A percentile compares a stretch with the other conserved stretches of the same genome.
Evolutionary conservation across 2,888 invertebrate species (phyloP).

Genomic region (Rhaphigaster nebulosa): DNA sequence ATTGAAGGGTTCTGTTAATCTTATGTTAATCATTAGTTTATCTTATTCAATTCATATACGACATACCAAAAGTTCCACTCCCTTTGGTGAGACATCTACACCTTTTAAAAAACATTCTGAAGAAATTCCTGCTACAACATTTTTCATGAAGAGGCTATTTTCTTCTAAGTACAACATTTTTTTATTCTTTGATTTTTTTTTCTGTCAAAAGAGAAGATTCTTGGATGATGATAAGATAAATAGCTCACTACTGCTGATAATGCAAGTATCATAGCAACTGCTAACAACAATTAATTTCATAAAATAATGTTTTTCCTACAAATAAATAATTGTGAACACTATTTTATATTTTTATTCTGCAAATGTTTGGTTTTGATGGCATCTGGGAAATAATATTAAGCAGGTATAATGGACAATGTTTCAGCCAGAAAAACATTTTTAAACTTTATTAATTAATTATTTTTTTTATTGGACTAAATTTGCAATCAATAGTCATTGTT

Average conservation of each 20-base stretch:
- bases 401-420: background rate
- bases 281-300: background rate
- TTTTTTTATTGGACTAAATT: background rate
- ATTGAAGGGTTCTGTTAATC: too few species aligned
- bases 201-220: background rate
- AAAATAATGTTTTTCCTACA: background rate
- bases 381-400: background rate
- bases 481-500: background rate
- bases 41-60: background rate
- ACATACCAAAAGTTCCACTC: conserved; percentile 40
- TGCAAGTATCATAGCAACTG: conserved; percentile 12
- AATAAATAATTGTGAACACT: background rate
- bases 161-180: conserved; percentile 53
- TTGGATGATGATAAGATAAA: conserved; percentile 7
- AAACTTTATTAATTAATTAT: background rate
- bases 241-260: background rate
- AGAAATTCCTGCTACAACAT: conserved; percentile 48
- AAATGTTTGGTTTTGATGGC: background rate
- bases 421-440: background rate
- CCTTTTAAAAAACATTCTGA: conserved; percentile 57
- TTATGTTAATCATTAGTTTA: background rate
- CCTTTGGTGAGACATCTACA: conserved; percentile 29
- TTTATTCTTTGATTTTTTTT: background rate
- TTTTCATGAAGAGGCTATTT: conserved; percentile 19
- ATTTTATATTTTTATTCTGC: too few species aligned